Base-by-base conservation (phyloP, 2,113 vertebrate genomes). In the Oncorhynchus clarkii region DNA sequence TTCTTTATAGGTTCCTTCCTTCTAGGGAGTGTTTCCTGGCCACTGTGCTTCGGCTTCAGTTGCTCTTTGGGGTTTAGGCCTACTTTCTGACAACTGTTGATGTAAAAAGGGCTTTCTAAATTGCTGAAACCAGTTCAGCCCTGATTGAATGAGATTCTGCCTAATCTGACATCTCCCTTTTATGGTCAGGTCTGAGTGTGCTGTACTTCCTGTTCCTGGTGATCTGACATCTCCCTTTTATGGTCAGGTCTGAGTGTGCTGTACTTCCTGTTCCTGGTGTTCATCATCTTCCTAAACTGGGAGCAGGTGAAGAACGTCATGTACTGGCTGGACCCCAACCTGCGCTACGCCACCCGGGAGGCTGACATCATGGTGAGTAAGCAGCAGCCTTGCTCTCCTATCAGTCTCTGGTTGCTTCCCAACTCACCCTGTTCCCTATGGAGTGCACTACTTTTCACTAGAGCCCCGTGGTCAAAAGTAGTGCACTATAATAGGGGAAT, bases 231-330 rank as follows among this genome's bases (percentile, higher is more conserved):
- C 1, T 0, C 54, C 20, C 13, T 20, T 5, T 45, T 68, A 39
- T 39, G 39, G 39, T 60, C 90, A 99, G 98, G 98, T 82, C 93
- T 99, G 91, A 99, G 97, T 57, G 97, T 99, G 71, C 95, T 99
- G 34, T 99, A 99, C 92, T 99, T 99, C 93, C 94, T 99, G 67
- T 98, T 99, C 92, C 94, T 99, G 92, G 96, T 99, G 98, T 84
- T 54, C 14, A 92, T 99, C 84, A 96, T 98, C 79, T 99, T 99
- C 92, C 94, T 99, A 84, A 99, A 98, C 92, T 97, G 97, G 80
- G 95, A 96, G 80, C 97, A 99, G 82, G 98, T 99, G 39, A 99
- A 99, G 88, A 92, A 95, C 24, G 90, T 99, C 3, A 99, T 99
- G 98, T 99, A 96, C 80, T 99, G 98, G 98, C 86, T 99, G 71